Evolutionary conservation across 2,797 vertebrate genomes (phyloP).

Genomic region (Zenarchopterus dispar): DNA sequence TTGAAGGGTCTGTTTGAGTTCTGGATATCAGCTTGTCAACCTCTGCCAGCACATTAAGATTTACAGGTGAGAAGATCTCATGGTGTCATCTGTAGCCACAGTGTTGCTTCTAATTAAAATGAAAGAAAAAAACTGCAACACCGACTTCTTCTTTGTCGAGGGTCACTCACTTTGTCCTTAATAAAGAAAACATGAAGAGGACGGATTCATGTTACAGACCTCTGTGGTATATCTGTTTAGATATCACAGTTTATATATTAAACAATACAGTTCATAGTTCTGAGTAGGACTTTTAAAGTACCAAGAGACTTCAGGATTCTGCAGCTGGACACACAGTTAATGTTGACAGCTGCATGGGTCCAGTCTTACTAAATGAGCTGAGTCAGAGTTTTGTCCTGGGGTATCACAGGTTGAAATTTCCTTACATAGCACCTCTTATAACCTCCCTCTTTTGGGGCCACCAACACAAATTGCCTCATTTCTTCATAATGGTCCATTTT

Average conservation of each 20-base stretch:
- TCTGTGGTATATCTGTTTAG: too few species aligned
- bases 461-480: not conserved
- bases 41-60: constrained; percentile 64
- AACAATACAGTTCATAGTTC: not conserved
- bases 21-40: constrained; percentile 59
- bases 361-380: too few species aligned
- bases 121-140: constrained; percentile 63
- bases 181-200: constrained; percentile 54
- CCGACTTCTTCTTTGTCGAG: constrained; percentile 46
- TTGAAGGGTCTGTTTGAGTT: constrained; percentile 62
- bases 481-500: not conserved
- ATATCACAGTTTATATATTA: too few species aligned
- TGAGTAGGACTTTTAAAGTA: not conserved
- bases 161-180: constrained; percentile 61
- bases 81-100: constrained; percentile 57
- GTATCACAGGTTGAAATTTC: not conserved
- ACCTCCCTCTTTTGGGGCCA: not conserved
- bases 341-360: too few species aligned
- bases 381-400: too few species aligned
- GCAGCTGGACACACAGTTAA: too few species aligned
- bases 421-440: not conserved
- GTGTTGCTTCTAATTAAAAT: constrained; percentile 76
- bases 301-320: too few species aligned
- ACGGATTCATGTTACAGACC: constrained; percentile 59
- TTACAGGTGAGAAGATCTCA: constrained; percentile 68